Base-by-base conservation (phyloP, 2,888 invertebrate species). In the Spilarctia lutea region DNA sequence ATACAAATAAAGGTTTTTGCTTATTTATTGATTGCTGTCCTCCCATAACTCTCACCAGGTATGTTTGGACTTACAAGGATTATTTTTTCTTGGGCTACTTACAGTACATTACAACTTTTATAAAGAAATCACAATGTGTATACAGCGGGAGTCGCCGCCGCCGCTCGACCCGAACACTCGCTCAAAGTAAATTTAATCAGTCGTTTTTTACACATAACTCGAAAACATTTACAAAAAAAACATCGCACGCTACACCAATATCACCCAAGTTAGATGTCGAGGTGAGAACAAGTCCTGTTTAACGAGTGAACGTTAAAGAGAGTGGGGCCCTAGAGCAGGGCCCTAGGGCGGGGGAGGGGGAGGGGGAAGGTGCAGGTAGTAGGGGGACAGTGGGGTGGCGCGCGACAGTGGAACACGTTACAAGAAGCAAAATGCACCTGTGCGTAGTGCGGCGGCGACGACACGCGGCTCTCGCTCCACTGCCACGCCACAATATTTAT, bases 11-110 rank as follows among this genome's bases (percentile, higher is more conserved):
- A 94, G 94, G n/a, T 94, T 93, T 92, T 93, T 93, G 95, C 92
- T 93, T 94, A 95, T 96, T 96, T 96, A 96, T 95, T 95, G 93
- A 94, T 94, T 93, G 52, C n/a, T 92, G 94, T 94, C 94, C 94
- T 94, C 91, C 90, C 92, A 92, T 91, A 94, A 93, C 91, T 76
- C 92, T 92, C 91, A 91, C 93, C 92, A 93, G 89, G 92, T 77
- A 92, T 87, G 94, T 90, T 92, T 85, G 95, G 96, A 95, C 94
- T 91, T 94, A 94, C 94, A 94, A 90, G 92, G 92, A 94, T 95
- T 92, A 94, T 93, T 92, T 93, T 91, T 93, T 90, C 92, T 94
- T 94, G 93, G 91, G 91, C 95, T 96, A 96, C 95, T 95, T 95
- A 94, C 91, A 94, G 90, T 89, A 94, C 93, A 93, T 93, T 94